A percentile compares a stretch with the other conserved stretches of the same genome.
Evolutionary conservation across 2,888 invertebrate species (phyloP).

Genomic region (Philonicus albiceps): DNA sequence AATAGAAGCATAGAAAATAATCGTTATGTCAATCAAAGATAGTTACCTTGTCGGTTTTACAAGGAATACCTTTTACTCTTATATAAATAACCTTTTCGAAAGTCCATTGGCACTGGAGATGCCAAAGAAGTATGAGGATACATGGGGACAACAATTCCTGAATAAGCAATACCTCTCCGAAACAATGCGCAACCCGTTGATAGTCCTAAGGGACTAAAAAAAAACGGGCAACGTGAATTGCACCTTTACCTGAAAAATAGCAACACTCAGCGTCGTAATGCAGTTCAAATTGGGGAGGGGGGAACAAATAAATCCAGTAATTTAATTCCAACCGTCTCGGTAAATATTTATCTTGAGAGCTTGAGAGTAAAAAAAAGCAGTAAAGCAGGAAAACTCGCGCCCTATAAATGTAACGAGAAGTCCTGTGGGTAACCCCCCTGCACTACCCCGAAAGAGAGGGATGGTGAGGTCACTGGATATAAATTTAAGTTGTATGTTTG

Average conservation of each 20-base stretch:
- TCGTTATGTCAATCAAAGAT: too few relatives aligned
- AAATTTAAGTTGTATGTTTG: slow-evolving; percentile 3
- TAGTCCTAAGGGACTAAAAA: neutral
- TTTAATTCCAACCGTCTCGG: neutral
- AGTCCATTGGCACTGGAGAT: neutral
- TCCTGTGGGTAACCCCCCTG: too few relatives aligned
- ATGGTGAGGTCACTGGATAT: neutral
- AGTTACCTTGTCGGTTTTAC: too few relatives aligned
- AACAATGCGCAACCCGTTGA: neutral
- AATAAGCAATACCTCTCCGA: neutral
- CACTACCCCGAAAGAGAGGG: too few relatives aligned
- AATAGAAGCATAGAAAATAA: too few relatives aligned
- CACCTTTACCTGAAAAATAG: neutral
- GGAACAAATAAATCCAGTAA: neutral
- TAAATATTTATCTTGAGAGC: slow-evolving; percentile 16
- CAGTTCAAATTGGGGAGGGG: neutral
- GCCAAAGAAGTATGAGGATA: neutral
- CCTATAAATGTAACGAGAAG: neutral
- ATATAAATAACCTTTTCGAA: too few relatives aligned
- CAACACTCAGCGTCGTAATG: neutral
- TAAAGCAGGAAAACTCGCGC: neutral
- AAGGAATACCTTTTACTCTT: too few relatives aligned
- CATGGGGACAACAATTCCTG: neutral
- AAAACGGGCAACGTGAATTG: neutral
- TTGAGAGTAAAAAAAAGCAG: neutral